Base-by-base conservation (phyloP, 2,797 vertebrate genomes). In the Presbytis comata region DNA sequence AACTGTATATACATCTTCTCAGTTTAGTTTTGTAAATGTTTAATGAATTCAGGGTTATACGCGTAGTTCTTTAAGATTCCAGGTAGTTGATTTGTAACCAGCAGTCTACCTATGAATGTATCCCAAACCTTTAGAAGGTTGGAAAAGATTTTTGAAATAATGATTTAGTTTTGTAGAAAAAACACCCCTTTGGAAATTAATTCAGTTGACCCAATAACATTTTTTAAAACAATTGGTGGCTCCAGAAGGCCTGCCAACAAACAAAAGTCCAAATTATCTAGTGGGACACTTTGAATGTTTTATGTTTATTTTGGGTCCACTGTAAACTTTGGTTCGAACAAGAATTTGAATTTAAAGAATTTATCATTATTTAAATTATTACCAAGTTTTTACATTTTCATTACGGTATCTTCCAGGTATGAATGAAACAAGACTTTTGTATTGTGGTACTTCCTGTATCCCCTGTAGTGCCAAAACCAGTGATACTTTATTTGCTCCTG, bases 91-190 rank as follows among this genome's bases (percentile, higher is more conserved):
- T 92, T 74, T 90, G 44, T 95, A 95, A 93, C 90, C 93, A 97
- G 96, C 87, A 97, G 2, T 92, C 59, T 64, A 78, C 76, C 84
- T 97, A 48, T 82, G 97, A 97, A 96, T 97, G 96, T 96, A 93
- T 95, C 59, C 92, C 87, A 97, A 44, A 91, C 93, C 81, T 95
- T 93, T 82, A 92, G 84, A 61, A 94, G 50, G 76, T 44, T 96
- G 89, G 95, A 72, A 75, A 39, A 85, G 19, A 44, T 78, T 95
- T 93, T 92, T 76, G 86, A 87, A 85, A 83, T 91, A 41, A 80
- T 79, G 22, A 78, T 76, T 97, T 97, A 91, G 74, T 98, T 97
- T 97, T 97, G 50, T 93, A 97, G 96, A 78, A 88, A 91, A 96
- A 92, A 94, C 12, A 36, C 9, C 30, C n/a, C 81, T 21, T 88